A percentile compares a stretch with the other conserved stretches of the same genome.
phyloP scores from a whole-genome alignment of 2,113 vertebrate genomes.

The Heterotis niloticus region DNA sequence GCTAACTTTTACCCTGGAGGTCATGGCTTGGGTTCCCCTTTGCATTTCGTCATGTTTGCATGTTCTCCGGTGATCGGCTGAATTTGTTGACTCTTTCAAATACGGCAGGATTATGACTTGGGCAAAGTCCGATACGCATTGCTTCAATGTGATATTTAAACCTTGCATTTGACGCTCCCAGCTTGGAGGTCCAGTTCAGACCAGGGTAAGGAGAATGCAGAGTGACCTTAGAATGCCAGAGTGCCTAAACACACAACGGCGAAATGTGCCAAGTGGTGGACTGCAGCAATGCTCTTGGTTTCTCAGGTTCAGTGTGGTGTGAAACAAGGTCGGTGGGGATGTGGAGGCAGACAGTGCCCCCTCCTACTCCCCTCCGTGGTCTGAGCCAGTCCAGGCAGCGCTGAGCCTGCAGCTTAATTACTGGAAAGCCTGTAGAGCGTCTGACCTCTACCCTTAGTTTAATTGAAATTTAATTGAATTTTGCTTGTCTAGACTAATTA shows the following conservation, averaged over 20 bases:
- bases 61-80: slow-evolving; percentile 29
- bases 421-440: slow-evolving; percentile 58
- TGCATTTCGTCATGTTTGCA: background rate
- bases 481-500: slow-evolving; percentile 73
- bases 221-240: background rate
- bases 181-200: background rate
- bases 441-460: slow-evolving; percentile 66
- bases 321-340: slow-evolving; percentile 66
- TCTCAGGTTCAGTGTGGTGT: slow-evolving; percentile 44
- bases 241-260: background rate
- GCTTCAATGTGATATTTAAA: background rate
- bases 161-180: background rate
- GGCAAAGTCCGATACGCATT: background rate
- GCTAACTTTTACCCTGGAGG: background rate
- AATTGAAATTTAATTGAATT: slow-evolving; percentile 77
- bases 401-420: slow-evolving; percentile 66
- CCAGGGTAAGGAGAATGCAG: too few species aligned
- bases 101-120: background rate
- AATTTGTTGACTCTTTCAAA: background rate
- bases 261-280: background rate
- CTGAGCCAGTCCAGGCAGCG: slow-evolving; percentile 49
- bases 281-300: background rate
- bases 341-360: slow-evolving; percentile 43
- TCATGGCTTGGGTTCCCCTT: background rate
- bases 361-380: background rate